Evolutionary conservation across 1,140 invertebrate genomes (phyloP), one percentile per base, ranked within the genome.

Genomic region (Heliconius hewitsoni): DNA sequence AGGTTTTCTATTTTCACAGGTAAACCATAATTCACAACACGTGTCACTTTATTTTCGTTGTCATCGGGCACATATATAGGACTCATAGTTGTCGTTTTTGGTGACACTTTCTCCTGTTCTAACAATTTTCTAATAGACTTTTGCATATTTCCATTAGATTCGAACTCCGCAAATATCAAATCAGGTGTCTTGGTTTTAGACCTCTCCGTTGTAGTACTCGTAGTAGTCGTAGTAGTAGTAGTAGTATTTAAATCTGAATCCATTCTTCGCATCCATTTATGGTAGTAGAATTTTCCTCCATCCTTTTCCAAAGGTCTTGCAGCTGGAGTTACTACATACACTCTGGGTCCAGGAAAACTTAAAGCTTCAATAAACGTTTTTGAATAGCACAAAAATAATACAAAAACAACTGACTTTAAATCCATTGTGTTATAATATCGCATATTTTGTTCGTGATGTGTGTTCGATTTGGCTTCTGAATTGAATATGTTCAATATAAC

Each of bases 111-210:
- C 82, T 94, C 91, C 52, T 90, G 91, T 80, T 93, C 89, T 39
- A 94, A 78, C 23, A 93, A 81, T 77, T 93, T 93, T 74, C 89
- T 86, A 55, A 94, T 89, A 23, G 91, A 92, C 85, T 94, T 94
- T 72, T 83, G 86, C 87, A 87, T 89, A n/a, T 82, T 86, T 16
- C 81, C 84, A 80, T 88, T 86, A 9, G 92, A 89, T 83, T 93
- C 93, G 74, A 94, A 94, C 72, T 94, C 93, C 0, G 92, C 93
- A 82, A 94, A 94, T 82, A 94, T 94, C 73, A 94, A 85, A 82
- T 94, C 93, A 8, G 90, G 93, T 8, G 92, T 92, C 75, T 89
- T 89, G 19, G 84, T 78, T 78, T 81, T 89, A 30, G 83, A 74
- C n/a, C 85, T 80, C 8, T 81, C 83, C 8, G 86, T 86, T 0